Evolutionary conservation across 92 coral and sea anemone species (phyloP), one percentile per base, ranked within the genome.

Genomic region (Heteractis magnifica): DNA sequence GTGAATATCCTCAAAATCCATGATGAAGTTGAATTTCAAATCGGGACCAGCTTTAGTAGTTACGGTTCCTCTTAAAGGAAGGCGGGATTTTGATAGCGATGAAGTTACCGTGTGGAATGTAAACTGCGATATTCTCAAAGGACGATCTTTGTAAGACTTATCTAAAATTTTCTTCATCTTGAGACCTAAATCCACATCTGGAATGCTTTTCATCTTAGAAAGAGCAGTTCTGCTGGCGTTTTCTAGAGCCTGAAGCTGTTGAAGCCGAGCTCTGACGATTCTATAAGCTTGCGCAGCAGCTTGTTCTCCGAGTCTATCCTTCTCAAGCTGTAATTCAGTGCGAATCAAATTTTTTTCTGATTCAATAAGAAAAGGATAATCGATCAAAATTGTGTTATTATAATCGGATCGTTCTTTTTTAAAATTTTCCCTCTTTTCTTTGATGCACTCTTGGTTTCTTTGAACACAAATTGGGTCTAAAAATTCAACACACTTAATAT

Each of bases 1-100:
- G 5, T 93, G 52, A 13, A 83, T 72, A 6, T 65, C 74, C 68
- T 16, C 82, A 76, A 93, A 91, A 56, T 93, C 91, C 88, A 93
- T 87, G 20, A 84, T 72, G 71, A 91, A 76, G 48, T 79, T 79
- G 19, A 93, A 56, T n/a, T 55, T 23, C 78, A 86, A 80, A 56
- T 77, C 76, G 10, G 14, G 52, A 1, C 94, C 91, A 34, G 77
- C 71, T 53, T 72, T 65, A 20, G 88, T 76, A 49, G 64, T 76
- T 6, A 87, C 71, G 18, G 21, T 71, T 48, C 79, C 91, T 19
- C 41, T 49, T 11, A 89, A 77, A 4, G 94, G 97, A 15, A 93
- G 88, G 19, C 70, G 72, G 0, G 86, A 13, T 10, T 86, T 79
- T 5, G 88, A 72, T 4, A 82, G 10, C 48, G 92, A 70, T 11